Evolutionary conservation across 2,113 vertebrate genomes (phyloP).

Genomic region (Lates calcarifer): DNA sequence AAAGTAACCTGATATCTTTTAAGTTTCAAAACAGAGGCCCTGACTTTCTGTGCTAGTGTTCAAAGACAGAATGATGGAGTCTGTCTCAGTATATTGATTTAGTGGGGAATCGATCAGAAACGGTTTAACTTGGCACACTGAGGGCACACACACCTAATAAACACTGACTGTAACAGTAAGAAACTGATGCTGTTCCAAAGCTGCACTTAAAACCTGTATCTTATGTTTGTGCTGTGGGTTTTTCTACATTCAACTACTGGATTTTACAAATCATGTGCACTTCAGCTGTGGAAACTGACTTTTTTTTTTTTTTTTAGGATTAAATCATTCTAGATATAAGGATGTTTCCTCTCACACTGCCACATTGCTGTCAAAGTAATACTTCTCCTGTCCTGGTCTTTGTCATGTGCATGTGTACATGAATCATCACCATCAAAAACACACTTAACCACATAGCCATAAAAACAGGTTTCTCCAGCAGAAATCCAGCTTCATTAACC

Average conservation of each 20-base stretch:
- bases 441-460: not conserved
- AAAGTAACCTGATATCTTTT: not conserved
- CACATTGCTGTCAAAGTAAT: conserved; percentile 5
- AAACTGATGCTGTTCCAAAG: not conserved
- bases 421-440: not conserved
- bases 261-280: conserved; percentile 2
- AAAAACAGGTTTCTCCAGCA: not conserved
- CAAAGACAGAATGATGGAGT: conserved; percentile 9
- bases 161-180: not conserved
- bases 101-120: conserved; percentile 20
- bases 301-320: not conserved
- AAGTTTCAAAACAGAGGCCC: not conserved
- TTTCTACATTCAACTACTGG: not conserved
- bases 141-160: conserved; percentile 18
- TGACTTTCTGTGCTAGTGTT: conserved; percentile 2
- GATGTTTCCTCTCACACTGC: conserved; percentile 24
- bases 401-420: conserved; percentile 3
- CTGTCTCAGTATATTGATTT: conserved; percentile 17
- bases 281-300: not conserved
- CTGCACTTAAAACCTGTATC: not conserved
- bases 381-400: not conserved
- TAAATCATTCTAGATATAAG: not conserved
- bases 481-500: conserved; percentile 10
- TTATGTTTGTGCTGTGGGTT: not conserved
- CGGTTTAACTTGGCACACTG: conserved; percentile 1